phyloP scores from a whole-genome alignment of 2,797 vertebrate genomes.

The Catostomus latipinnis region DNA sequence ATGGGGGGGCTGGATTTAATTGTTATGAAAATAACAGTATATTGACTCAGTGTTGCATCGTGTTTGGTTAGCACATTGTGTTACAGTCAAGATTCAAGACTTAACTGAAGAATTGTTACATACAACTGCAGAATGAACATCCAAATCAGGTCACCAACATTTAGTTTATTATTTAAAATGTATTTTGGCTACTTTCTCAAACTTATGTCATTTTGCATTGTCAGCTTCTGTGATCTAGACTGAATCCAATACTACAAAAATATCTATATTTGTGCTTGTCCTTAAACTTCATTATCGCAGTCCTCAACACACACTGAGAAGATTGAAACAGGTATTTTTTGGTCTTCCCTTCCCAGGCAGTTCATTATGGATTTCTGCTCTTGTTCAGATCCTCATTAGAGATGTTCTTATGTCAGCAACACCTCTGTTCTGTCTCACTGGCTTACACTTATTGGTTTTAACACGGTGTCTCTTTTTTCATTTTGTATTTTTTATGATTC shows the following conservation, averaged over 20 bases:
- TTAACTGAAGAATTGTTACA: background rate
- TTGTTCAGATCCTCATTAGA: conserved; percentile 2
- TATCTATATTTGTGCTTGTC: background rate
- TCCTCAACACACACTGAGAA: background rate
- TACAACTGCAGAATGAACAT: background rate
- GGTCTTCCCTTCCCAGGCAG: background rate
- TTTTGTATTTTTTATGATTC: background rate
- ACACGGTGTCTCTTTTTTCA: background rate
- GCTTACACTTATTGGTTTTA: background rate
- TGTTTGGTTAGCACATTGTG: too few relatives aligned
- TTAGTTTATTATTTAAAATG: background rate
- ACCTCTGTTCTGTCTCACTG: conserved; percentile 11
- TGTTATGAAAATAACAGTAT: too few relatives aligned
- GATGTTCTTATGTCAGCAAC: background rate
- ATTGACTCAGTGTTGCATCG: too few relatives aligned
- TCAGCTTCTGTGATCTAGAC: background rate
- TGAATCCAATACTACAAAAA: background rate
- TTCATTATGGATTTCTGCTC: background rate
- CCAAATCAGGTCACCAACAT: background rate
- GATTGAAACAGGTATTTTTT: background rate
- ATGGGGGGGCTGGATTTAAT: too few relatives aligned
- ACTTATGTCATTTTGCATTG: background rate
- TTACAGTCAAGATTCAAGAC: too few relatives aligned
- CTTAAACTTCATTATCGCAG: conserved; percentile 5
- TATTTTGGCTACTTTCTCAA: background rate